Percentiles rank a stretch among this genome's conserved stretches.
phyloP scores from a whole-genome alignment of 2,888 invertebrate species.

The Notodonta ziczac region DNA sequence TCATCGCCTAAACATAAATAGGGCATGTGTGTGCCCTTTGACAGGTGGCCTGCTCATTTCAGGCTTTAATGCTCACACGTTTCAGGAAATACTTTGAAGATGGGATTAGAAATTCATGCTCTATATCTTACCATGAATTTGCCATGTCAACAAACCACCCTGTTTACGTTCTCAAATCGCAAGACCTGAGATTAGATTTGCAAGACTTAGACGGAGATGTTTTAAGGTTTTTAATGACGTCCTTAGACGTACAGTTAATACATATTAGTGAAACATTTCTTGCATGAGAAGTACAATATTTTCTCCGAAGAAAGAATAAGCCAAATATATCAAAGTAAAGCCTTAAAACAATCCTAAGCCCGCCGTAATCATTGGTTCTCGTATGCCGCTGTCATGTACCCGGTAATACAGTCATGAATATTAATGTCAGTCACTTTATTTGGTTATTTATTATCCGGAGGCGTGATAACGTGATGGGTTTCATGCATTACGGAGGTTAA shows the following conservation, averaged over 20 bases:
- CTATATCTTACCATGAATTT: not conserved
- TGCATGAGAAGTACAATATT: no score
- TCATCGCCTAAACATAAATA: conserved; percentile 62
- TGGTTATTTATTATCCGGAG: conserved; percentile 70
- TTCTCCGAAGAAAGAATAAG: no score
- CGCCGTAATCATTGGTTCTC: conserved; percentile 31
- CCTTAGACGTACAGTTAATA: no score
- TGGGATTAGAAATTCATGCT: not conserved
- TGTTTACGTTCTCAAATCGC: no score
- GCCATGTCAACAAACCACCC: not conserved
- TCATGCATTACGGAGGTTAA: conserved; percentile 31
- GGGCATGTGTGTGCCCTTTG: conserved; percentile 32
- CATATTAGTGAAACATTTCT: no score
- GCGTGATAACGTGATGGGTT: conserved; percentile 52
- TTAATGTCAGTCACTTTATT: conserved; percentile 75
- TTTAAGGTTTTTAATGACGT: no score
- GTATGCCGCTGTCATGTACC: conserved; percentile 56
- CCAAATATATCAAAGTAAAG: conserved; percentile 12
- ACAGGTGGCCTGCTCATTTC: conserved; percentile 29
- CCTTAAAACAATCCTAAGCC: conserved; percentile 31
- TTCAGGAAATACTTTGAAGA: not conserved
- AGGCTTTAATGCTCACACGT: conserved; percentile 10
- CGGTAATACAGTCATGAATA: conserved; percentile 74
- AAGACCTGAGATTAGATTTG: no score
- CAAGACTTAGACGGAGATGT: no score